Conservation (phyloP, 2,113 vertebrate genomes). For the Dicrurus megarhynchus region DNA sequence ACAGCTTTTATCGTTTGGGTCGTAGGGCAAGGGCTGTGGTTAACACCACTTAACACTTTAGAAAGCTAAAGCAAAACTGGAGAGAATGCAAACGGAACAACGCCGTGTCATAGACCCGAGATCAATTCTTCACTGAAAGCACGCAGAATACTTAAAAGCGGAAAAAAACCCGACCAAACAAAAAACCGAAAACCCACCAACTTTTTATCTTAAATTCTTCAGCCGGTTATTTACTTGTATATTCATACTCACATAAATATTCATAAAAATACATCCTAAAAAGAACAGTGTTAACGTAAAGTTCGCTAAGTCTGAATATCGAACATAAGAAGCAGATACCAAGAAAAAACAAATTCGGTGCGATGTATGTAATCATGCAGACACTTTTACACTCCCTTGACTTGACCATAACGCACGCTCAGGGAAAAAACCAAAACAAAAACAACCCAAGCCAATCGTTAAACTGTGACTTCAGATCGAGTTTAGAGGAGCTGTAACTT, state of each 20-base stretch:
- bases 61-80: neutral
- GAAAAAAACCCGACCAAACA: neutral
- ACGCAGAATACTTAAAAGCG: neutral
- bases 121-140: neutral
- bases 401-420: neutral
- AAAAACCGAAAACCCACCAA: neutral
- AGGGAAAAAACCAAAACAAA: neutral
- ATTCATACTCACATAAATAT: neutral
- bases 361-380: neutral
- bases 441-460: neutral
- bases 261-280: neutral
- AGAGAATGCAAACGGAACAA: neutral
- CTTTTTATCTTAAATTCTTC: neutral
- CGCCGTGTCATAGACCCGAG: neutral
- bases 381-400: neutral
- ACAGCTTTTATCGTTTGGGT: neutral
- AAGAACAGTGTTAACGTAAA: neutral
- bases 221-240: neutral
- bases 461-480: neutral
- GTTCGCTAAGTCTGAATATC: neutral
- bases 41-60: neutral
- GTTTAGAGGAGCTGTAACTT: neutral
- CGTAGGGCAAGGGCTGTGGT: neutral
- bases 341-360: neutral
- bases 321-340: neutral